These are phyloP conservation scores for Psilopsiagon aymara DNA, from an alignment of 2,113 vertebrate species.

Conservation along the genomic window DNA sequence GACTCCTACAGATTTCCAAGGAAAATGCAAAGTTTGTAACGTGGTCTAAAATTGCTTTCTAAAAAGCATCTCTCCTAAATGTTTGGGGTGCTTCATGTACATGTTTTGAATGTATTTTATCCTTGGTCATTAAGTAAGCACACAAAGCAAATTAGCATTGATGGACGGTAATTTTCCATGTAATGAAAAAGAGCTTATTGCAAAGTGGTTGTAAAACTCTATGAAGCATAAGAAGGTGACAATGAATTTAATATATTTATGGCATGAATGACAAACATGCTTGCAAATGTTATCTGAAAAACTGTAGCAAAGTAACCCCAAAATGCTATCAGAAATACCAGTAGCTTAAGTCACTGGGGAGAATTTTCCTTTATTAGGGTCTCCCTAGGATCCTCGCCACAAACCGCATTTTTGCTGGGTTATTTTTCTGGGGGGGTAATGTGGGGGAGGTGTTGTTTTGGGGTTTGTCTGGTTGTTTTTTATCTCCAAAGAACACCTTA, in stretches of 20 bases:
- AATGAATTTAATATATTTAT: neutral
- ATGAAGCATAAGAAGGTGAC: neutral
- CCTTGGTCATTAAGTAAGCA: neutral
- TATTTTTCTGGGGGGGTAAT: neutral
- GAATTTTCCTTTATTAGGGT: constrained; percentile 19
- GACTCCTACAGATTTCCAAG: neutral
- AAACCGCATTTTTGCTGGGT: neutral
- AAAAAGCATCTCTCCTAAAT: neutral
- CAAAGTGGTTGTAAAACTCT: neutral
- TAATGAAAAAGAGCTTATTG: neutral
- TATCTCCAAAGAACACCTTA: constrained; percentile 82
- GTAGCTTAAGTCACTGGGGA: neutral
- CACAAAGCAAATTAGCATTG: neutral
- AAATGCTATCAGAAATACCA: constrained; percentile 42
- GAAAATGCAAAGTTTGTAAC: neutral
- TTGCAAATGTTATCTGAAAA: neutral
- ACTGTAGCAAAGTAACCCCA: neutral
- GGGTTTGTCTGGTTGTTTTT: constrained; percentile 2
- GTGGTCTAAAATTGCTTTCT: neutral
- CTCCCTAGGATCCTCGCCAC: neutral
- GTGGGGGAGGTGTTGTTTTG: neutral
- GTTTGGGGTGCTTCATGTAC: neutral
- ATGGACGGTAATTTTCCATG: neutral
- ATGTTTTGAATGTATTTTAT: neutral
- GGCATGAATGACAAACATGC: neutral